Evolutionary conservation across 2,113 vertebrate genomes (phyloP), one percentile per base, ranked within the genome.

Genomic region (Elachura formosa): DNA sequence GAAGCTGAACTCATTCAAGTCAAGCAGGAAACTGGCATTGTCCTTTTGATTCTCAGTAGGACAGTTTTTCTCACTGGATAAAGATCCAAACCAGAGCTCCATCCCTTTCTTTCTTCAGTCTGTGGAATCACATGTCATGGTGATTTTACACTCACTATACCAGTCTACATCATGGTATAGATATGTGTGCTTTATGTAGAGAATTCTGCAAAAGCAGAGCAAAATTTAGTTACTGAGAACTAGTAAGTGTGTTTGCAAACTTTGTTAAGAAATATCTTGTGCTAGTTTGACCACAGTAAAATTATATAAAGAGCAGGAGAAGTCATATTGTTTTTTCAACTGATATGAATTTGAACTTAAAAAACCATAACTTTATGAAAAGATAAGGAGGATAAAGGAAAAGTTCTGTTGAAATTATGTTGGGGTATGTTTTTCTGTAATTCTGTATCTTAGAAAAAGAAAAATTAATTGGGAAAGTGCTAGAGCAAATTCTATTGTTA

Each of bases 401-500:
- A 36, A 25, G 4, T 41, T 92, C 56, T 89, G 48, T 10, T 88
- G 76, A 90, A 52, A 80, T 41, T 3, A 51, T 73, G n/a, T 64
- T 89, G 78, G 84, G 66, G 31, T 62, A 87, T 81, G 14, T 64
- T 83, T 83, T 87, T 45, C 52, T 92, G 20, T 72, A 80, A 81
- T 59, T 66, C 41, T 51, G 29, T 19, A 55, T 56, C 34, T 62
- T 74, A 69, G 61, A 63, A 90, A 95, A 78, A 55, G 58, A 68
- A 77, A 93, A 95, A 72, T 24, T 90, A 87, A 85, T 96, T 93
- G 58, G 48, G 46, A 95, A 81, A 87, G 36, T 64, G 56, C 56
- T 95, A 58, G 40, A 96, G 49, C 28, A 94, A 84, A 79, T 95
- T 94, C 18, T n/a, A 26, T 67, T 88, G 94, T 96, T 82, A 33